Percentiles rank a stretch among this genome's conserved stretches.
Conservation (phyloP, 1,140 invertebrate species). For the Bombus confusus region DNA sequence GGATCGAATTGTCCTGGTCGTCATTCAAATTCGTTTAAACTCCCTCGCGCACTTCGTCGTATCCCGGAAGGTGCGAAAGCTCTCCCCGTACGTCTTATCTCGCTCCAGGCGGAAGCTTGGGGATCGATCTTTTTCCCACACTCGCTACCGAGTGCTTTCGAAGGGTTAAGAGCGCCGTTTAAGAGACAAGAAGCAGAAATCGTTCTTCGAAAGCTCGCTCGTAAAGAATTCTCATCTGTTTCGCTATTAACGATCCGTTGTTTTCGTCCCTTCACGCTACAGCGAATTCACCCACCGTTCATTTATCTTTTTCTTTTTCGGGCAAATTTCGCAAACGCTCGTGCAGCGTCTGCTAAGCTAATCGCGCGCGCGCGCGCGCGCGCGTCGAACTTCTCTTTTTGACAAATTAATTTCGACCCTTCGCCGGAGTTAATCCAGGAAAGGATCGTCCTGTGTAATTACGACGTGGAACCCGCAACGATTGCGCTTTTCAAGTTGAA, state of each 20-base stretch:
- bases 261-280: background rate
- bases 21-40: slow-evolving; percentile 67
- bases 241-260: background rate
- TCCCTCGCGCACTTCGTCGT: slow-evolving; percentile 1
- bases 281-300: background rate
- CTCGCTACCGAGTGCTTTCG: slow-evolving; percentile 38
- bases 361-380: background rate
- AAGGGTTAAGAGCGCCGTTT: slow-evolving; percentile 32
- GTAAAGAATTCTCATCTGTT: slow-evolving; percentile 23
- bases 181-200: slow-evolving; percentile 49
- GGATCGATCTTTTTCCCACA: slow-evolving; percentile 49
- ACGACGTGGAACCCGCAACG: background rate
- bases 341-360: too few species aligned
- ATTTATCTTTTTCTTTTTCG: background rate
- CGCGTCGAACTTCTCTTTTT: background rate
- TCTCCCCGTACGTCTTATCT: slow-evolving; percentile 42
- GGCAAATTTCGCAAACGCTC: too few species aligned
- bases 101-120: background rate
- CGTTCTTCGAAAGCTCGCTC: slow-evolving; percentile 28
- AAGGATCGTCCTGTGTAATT: background rate
- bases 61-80: slow-evolving; percentile 31
- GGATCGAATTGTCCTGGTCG: slow-evolving; percentile 57
- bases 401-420: slow-evolving; percentile 1
- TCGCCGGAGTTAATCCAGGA: background rate
- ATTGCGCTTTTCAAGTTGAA: background rate